These are phyloP conservation scores for Neogale vison DNA, from an alignment of 2,113 vertebrate genomes.

Conservation along the genomic window DNA sequence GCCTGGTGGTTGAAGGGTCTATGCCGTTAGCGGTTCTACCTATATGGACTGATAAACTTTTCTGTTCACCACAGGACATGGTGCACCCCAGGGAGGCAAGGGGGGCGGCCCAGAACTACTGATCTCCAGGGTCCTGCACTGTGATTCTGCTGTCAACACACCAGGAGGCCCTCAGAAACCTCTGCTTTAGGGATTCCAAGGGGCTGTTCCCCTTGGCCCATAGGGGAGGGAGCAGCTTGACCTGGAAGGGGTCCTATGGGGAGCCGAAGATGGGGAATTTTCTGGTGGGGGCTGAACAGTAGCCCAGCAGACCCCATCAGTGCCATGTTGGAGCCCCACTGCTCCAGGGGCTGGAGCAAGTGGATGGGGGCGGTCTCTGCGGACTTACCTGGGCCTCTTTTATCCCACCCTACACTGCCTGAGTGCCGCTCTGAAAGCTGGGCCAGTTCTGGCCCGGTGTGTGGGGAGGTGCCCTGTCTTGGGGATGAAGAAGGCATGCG, in stretches of 20 bases:
- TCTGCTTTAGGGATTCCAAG: background rate
- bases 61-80: background rate
- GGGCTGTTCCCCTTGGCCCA: background rate
- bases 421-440: background rate
- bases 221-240: background rate
- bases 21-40: background rate
- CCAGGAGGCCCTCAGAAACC: background rate
- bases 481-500: slow-evolving; percentile 7
- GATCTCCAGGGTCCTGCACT: background rate
- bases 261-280: background rate
- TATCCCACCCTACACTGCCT: background rate
- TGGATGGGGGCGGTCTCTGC: background rate
- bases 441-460: background rate
- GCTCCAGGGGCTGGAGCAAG: background rate
- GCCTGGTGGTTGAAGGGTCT: background rate
- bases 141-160: background rate
- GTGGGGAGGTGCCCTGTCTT: background rate
- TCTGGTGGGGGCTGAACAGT: background rate
- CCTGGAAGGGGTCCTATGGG: rapidly evolving
- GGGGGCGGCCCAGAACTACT: background rate
- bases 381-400: background rate
- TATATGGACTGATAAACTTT: background rate
- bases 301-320: background rate
- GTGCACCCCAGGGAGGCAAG: background rate
- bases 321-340: background rate